Conservation (phyloP, 2,888 invertebrate species). For the Branchellion lobata region DNA sequence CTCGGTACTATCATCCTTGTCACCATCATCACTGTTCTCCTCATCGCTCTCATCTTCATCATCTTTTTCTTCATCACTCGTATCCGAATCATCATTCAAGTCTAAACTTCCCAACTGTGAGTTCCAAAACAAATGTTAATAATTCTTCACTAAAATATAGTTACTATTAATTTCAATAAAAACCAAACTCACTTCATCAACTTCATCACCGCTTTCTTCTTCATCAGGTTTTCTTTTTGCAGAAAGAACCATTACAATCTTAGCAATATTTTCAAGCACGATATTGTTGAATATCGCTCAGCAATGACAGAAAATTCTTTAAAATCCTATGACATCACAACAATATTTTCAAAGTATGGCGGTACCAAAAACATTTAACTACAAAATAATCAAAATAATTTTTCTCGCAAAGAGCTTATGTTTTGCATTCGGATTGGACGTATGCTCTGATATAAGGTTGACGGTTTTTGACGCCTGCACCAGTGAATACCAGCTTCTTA, state of each 20-base stretch:
- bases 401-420: neutral
- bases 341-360: too few relatives aligned
- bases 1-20: conserved; percentile 18
- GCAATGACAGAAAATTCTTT: neutral
- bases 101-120: neutral
- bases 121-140: neutral
- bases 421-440: neutral
- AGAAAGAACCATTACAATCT: conserved; percentile 32
- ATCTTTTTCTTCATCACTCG: neutral
- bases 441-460: neutral
- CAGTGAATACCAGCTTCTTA: neutral
- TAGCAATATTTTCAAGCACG: conserved; percentile 1
- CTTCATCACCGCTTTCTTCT: conserved; percentile 28
- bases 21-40: neutral
- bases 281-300: neutral
- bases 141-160: conserved; percentile 34
- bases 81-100: conserved; percentile 11
- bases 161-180: conserved; percentile 30
- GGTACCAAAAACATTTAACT: too few relatives aligned
- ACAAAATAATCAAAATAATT: neutral
- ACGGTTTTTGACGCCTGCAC: neutral
- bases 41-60: neutral
- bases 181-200: conserved; percentile 1
- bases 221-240: neutral
- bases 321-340: neutral